phyloP scores from a whole-genome alignment of 2,113 vertebrate genomes.

The Hippolais icterina region DNA sequence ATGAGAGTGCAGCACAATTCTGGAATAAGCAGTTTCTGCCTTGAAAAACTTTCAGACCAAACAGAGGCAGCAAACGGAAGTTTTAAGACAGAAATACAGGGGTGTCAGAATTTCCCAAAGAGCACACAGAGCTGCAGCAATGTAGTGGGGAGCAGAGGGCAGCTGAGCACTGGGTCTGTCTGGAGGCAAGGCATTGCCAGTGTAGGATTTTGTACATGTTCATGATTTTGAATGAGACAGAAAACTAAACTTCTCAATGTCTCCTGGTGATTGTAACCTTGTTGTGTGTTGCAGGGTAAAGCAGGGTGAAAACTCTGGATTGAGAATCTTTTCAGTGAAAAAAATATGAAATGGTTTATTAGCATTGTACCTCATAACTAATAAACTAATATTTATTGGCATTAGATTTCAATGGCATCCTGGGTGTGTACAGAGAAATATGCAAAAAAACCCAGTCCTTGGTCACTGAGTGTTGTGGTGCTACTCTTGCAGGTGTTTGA shows the following conservation, averaged over 20 bases:
- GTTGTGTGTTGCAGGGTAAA: background rate
- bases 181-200: accelerated
- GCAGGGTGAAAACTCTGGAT: background rate
- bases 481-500: background rate
- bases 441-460: background rate
- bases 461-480: background rate
- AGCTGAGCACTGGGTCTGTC: background rate
- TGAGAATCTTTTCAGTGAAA: background rate
- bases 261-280: background rate
- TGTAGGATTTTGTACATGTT: background rate
- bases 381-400: background rate
- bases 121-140: background rate
- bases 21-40: background rate
- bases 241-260: background rate
- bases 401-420: background rate
- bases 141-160: background rate
- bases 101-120: background rate
- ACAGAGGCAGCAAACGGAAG: background rate
- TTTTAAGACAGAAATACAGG: background rate
- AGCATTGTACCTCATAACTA: background rate
- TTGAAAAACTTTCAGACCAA: background rate
- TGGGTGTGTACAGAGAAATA: background rate
- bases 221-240: background rate
- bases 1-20: background rate
- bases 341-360: background rate